Evolutionary conservation across 2,888 invertebrate genomes (phyloP), one percentile per base, ranked within the genome.

Genomic region (Dione vanillae): DNA sequence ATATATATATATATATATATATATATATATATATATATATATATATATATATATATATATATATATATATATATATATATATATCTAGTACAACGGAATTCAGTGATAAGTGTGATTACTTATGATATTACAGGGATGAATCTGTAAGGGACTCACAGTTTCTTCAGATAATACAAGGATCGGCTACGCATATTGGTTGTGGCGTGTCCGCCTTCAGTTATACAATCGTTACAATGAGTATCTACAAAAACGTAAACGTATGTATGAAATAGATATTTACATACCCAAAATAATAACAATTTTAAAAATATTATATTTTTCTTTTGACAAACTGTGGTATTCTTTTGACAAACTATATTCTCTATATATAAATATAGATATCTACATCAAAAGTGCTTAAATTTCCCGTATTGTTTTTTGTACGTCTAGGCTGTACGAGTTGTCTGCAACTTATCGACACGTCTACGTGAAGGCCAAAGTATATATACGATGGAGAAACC

Each of bases 131-230:
- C 69, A 75, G 74, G 69, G 79, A 81, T 0, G 52, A 75, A 0
- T 69, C 77, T 0, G 82, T 86, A 80, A 75, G 58, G 0, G 16
- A 16, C 5, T 56, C 56, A 0, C 59, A 80, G 0, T 90, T 75
- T 27, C 47, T 79, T 7, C 71, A 72, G n/a, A 71, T 89, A 77
- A 77, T 89, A 0, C 73, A 79, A 14, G 85, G 84, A 0, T 47
- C 78, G 0, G 75, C 84, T 0, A 89, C 89, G 0, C 89, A 90
- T 67, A 83, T 90, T 78, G 91, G 91, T 0, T 91, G 91, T 40
- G 91, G 90, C 0, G 77, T 90, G 0, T 84, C 88, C 0, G 85
- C 83, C 0, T 89, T 40, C 11, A 16, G 7, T 11, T 40, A 16
- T 6, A 56, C 56, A n/a, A 11, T 10, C 5, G 0, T 16, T 12